Evolutionary conservation across 2,113 vertebrate genomes (phyloP).

Genomic region (Rhynchomys soricoides): DNA sequence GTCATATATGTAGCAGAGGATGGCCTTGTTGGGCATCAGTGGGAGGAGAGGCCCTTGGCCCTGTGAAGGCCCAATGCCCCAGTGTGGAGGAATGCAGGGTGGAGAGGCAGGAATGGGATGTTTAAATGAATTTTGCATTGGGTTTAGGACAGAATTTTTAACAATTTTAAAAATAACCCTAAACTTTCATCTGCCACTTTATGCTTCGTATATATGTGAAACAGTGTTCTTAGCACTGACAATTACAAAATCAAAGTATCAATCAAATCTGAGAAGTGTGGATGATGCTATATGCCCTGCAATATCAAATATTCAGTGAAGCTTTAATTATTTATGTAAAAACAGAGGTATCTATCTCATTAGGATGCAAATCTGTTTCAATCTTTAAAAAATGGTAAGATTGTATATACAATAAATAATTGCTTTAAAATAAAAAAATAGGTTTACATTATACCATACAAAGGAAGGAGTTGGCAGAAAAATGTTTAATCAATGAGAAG

Average conservation of each 20-base stretch:
- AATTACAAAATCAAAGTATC: not conserved
- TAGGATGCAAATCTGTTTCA: no score
- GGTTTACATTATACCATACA: not conserved
- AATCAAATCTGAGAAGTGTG: not conserved
- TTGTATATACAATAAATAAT: not conserved
- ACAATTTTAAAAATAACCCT: not conserved
- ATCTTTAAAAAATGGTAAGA: not conserved
- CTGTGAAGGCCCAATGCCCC: no score
- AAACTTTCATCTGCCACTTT: not conserved
- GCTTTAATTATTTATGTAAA: not conserved
- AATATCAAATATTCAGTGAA: not conserved
- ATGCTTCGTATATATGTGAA: not conserved
- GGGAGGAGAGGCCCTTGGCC: no score
- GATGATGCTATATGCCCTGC: not conserved
- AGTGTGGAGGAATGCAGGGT: no score
- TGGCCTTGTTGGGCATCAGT: no score
- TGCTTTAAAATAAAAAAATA: not conserved
- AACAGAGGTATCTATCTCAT: not conserved
- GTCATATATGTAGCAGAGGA: no score
- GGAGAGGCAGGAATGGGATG: no score
- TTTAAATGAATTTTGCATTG: not conserved
- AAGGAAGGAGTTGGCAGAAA: not conserved
- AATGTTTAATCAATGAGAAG: slow-evolving; percentile 5
- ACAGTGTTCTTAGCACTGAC: not conserved
- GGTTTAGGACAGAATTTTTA: not conserved